phyloP scores from a whole-genome alignment of 1,140 invertebrate species.

The Drosophila arawakana region DNA sequence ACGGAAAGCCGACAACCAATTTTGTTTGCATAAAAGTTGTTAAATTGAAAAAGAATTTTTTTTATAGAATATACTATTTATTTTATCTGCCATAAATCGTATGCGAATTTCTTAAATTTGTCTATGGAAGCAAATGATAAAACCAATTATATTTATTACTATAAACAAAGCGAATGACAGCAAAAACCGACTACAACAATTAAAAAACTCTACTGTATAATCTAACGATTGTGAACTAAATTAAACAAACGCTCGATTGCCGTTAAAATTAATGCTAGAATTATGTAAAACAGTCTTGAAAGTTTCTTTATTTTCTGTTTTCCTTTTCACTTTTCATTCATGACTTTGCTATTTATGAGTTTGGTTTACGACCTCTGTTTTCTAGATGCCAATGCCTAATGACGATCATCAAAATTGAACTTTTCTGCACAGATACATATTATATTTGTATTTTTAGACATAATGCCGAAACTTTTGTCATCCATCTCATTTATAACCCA shows the following conservation, averaged over 20 bases:
- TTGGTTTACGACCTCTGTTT: slow-evolving; percentile 1
- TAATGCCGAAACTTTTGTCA: slow-evolving; percentile 53
- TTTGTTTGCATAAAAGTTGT: no score
- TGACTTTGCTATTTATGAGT: slow-evolving; percentile 41
- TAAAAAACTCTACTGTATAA: background rate
- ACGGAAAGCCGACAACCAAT: no score
- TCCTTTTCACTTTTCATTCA: slow-evolving; percentile 16
- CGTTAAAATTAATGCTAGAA: slow-evolving; percentile 5
- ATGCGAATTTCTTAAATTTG: no score
- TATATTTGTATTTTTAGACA: slow-evolving; percentile 4
- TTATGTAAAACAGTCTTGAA: slow-evolving; percentile 19
- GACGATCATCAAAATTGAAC: slow-evolving; percentile 28
- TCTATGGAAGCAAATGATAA: no score
- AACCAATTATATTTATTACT: no score
- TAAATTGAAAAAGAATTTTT: no score
- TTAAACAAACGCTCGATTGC: background rate
- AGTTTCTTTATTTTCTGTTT: slow-evolving; percentile 7
- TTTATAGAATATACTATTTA: no score
- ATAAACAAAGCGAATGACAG: no score
- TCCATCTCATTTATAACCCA: slow-evolving; percentile 44
- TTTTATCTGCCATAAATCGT: no score
- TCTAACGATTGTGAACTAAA: background rate
- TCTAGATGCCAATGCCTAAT: slow-evolving; percentile 15
- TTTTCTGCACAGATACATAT: slow-evolving; percentile 25
- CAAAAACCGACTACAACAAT: background rate